Base-by-base conservation (phyloP, 2,888 invertebrate species). In the Clunio marinus region DNA sequence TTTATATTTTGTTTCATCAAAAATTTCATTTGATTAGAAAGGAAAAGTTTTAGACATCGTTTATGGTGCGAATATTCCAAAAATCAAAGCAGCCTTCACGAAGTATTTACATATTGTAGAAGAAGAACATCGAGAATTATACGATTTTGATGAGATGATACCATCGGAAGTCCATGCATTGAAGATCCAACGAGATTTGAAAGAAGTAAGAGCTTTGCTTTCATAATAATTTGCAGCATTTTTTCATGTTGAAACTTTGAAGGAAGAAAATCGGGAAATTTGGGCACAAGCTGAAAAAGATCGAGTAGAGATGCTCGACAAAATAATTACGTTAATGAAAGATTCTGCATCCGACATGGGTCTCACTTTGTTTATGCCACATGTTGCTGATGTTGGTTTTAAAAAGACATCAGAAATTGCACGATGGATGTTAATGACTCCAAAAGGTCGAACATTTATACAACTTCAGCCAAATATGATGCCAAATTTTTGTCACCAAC, bases 1-100 rank as follows among this genome's bases (percentile, higher is more conserved):
- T 41, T 25, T 5, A 24, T 2, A 35, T 59, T 35, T 5, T 20
- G 3, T 25, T 32, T 28, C 5, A n/a, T 28, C 15, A 13, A 10
- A 22, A 55, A 22, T 24, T 13, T 17, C 58, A 2, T 55, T 22
- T 55, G 8, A 22, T 63, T 76, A 93, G 89, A 82, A 85, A 59
- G 88, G 91, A 0, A 84, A 86, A 75, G 82, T 93, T 71, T 84
- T 93, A 1, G 88, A 87, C 73, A 83, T 92, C 37, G 83, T 93
- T 74, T 89, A 90, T 73, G 95, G 95, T 0, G 87, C 91, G 0
- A 87, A 94, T 77, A 88, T 91, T 0, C 95, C 94, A 0, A 71
- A 72, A n/a, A n/a, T n/a, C n/a, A n/a, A n/a, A n/a, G n/a, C n/a
- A n/a, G n/a, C n/a, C n/a, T n/a, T n/a, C n/a, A n/a, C n/a, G n/a